Evolutionary conservation across 2,888 invertebrate genomes (phyloP), one percentile per base, ranked within the genome.

Genomic region (Thumatha senex): DNA sequence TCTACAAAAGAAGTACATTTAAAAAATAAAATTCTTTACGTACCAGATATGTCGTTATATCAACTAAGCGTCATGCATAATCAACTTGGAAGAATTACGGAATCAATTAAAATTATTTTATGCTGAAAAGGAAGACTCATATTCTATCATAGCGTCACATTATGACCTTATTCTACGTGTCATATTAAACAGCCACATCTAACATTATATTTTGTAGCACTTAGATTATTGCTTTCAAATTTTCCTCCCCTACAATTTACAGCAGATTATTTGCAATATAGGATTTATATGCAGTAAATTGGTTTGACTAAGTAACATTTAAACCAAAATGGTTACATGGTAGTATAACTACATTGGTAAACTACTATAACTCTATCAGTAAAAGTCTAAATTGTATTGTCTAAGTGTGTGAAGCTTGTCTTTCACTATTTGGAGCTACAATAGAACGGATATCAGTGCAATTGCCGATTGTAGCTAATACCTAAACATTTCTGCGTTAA

Each of bases 371-470:
- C 33, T 31, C 52, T 63, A 58, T 41, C 30, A 34, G 36, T 51
- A 51, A 46, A 38, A 54, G 48, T 46, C 63, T 66, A 56, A 12
- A 9, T 53, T 33, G 54, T 66, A 66, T 66, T 66, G 63, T 66
- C 63, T 67, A 58, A 39, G 39, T 45, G 51, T 61, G 44, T 50
- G 52, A 47, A 52, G 48, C 47, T 49, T 63, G 58, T 64, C 62
- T 67, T 65, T 56, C 24, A 42, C 38, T 54, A 46, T 54, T 60
- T 67, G 56, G 55, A 58, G 44, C 52, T 50, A 41, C 46, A 47
- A 56, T 65, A 63, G 51, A 56, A 58, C 57, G 42, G 51, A 45
- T 54, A 65, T 63, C 67, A 60, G 65, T 65, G 65, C 65, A 42
- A 58, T 65, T 51, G 56, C 60, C 31, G 48, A 44, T 56, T 57